Conservation (phyloP, 2,797 vertebrate species). For the Tadarida brasiliensis region DNA sequence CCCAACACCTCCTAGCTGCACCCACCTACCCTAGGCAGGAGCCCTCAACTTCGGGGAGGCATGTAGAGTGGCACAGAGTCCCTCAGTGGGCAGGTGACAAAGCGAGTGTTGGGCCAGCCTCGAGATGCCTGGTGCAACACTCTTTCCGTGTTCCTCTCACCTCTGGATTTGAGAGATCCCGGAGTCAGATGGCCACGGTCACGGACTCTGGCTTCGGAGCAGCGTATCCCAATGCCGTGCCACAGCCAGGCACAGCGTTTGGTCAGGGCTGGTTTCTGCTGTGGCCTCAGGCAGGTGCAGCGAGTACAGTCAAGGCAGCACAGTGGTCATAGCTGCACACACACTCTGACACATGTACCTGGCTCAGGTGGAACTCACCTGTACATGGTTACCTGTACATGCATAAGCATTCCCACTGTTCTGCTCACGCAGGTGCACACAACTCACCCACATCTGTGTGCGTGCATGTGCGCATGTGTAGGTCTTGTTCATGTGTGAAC, state of each 20-base stretch:
- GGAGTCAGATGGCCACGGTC: background rate
- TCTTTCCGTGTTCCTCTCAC: background rate
- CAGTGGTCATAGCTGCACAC: rapidly evolving
- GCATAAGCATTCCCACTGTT: background rate
- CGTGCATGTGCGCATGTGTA: rapidly evolving
- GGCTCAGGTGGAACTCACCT: background rate
- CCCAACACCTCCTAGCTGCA: background rate
- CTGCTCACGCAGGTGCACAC: background rate
- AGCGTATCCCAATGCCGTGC: background rate
- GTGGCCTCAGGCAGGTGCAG: background rate
- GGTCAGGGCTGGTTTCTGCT: background rate
- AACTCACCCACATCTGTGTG: background rate
- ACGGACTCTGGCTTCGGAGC: background rate
- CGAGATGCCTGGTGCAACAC: rapidly evolving
- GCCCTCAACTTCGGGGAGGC: background rate
- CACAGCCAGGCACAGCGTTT: background rate
- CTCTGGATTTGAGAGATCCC: background rate
- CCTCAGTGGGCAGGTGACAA: background rate
- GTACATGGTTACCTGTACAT: rapidly evolving
- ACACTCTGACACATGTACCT: rapidly evolving
- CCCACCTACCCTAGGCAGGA: background rate
- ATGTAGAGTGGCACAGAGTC: no score
- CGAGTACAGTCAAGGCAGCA: background rate
- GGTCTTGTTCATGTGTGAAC: background rate
- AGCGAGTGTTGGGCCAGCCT: background rate